phyloP scores from a whole-genome alignment of 2,113 vertebrate species.

The Corynorhinus townsendii region DNA sequence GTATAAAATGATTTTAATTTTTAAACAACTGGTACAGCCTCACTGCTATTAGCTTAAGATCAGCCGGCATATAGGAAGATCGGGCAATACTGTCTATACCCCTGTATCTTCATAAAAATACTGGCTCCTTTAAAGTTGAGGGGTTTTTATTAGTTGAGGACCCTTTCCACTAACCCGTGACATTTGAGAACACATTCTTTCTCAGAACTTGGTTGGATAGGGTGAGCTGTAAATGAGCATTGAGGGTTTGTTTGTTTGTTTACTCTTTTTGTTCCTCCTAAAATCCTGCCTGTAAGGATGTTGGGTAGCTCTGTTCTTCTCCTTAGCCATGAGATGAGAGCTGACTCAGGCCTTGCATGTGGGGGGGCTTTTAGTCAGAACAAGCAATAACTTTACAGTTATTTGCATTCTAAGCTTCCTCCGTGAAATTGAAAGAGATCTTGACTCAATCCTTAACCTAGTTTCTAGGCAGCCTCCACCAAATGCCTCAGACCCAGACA shows the following conservation, averaged over 20 bases:
- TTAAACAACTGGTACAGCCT: neutral
- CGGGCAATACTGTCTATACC: neutral
- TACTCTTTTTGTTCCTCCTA: neutral
- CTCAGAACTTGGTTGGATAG: neutral
- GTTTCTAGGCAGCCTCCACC: conserved; percentile 39
- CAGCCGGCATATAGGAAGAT: neutral
- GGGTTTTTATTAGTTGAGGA: neutral
- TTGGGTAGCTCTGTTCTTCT: neutral
- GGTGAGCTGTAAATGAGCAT: neutral
- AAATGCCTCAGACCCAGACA: conserved; percentile 22
- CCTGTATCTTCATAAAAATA: neutral
- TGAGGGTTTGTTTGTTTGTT: neutral
- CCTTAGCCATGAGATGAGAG: neutral
- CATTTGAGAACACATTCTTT: conserved; percentile 6
- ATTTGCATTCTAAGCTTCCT: conserved; percentile 23
- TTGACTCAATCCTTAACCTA: conserved; percentile 38
- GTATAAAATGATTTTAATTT: neutral
- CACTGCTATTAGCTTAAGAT: neutral
- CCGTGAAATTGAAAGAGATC: conserved; percentile 9
- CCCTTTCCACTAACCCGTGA: neutral
- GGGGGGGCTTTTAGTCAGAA: conserved; percentile 22
- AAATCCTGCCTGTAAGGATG: neutral
- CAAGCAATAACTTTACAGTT: conserved; percentile 14
- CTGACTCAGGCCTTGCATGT: neutral
- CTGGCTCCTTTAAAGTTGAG: neutral